Evolutionary conservation across 2,888 invertebrate genomes (phyloP).

Genomic region (Stenchaetothrips biformis): DNA sequence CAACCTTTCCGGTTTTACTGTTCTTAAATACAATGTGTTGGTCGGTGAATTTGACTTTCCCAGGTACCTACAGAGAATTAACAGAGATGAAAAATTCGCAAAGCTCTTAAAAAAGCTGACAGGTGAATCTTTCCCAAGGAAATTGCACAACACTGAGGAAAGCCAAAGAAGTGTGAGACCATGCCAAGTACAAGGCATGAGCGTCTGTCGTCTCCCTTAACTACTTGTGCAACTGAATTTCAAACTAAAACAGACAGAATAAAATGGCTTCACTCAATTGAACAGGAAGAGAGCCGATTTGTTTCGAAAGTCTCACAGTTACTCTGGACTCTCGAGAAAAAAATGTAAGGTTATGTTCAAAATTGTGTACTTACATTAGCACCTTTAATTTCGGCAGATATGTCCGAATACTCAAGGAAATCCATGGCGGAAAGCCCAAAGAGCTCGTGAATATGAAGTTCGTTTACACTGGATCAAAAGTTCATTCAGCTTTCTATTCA

Average conservation of each 20-base stretch:
- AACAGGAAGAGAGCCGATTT: conserved; percentile 13
- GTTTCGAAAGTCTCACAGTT: background rate
- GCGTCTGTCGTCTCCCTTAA: background rate
- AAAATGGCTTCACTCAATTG: background rate
- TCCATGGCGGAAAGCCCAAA: conserved; percentile 54
- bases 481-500: too few species aligned
- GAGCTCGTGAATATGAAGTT: too few species aligned
- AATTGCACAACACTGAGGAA: background rate
- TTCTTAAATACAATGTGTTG: conserved; percentile 90
- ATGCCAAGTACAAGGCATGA: background rate
- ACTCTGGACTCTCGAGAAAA: background rate
- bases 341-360: background rate
- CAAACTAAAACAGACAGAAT: conserved; percentile 27
- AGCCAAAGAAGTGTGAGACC: background rate
- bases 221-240: conserved; percentile 26
- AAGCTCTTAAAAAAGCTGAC: conserved; percentile 26
- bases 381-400: conserved; percentile 77
- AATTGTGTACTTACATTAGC: conserved; percentile 65
- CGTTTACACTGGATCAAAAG: too few species aligned
- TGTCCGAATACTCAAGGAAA: conserved; percentile 82
- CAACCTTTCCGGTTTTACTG: conserved; percentile 92
- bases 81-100: conserved; percentile 27
- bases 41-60: conserved; percentile 86
- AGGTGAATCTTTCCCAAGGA: background rate
- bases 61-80: conserved; percentile 66